Conservation (phyloP, 2,888 invertebrate genomes). For the Drosophila multiciliata region DNA sequence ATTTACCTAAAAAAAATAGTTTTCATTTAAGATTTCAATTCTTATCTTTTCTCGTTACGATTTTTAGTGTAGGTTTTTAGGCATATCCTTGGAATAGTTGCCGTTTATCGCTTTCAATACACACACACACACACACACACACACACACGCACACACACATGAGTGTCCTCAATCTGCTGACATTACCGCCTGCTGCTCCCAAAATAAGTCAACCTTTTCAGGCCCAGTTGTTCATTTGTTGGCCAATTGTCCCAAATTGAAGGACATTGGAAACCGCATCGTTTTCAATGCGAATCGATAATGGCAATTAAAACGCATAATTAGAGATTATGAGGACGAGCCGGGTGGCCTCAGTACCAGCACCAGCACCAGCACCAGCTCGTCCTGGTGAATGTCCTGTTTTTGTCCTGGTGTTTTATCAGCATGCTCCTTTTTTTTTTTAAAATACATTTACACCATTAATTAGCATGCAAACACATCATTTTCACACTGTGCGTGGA, state of each 20-base stretch:
- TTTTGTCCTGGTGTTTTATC: slow-evolving; percentile 18
- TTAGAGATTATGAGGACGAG: slow-evolving; percentile 58
- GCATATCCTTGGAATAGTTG: slow-evolving; percentile 27
- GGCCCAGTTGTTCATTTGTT: neutral
- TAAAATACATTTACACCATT: slow-evolving; percentile 68
- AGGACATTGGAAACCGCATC: slow-evolving; percentile 65
- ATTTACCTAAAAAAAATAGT: neutral
- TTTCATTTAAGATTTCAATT: neutral
- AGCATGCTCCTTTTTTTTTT: slow-evolving; percentile 31
- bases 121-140: neutral
- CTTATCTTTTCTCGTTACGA: neutral
- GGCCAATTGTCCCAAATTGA: slow-evolving; percentile 11
- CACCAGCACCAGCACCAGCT: neutral
- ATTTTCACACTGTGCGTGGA: slow-evolving; percentile 49
- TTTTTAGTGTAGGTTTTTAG: neutral
- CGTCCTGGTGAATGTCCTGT: slow-evolving; percentile 19
- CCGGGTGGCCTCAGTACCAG: slow-evolving; percentile 2
- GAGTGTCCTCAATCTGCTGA: slow-evolving; percentile 27
- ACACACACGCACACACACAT: neutral
- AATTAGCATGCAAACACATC: slow-evolving; percentile 80
- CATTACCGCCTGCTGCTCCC: slow-evolving; percentile 32
- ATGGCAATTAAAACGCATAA: slow-evolving; percentile 73
- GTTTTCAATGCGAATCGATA: slow-evolving; percentile 52
- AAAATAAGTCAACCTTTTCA: slow-evolving; percentile 13
- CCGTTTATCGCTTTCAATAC: neutral